phyloP scores from a whole-genome alignment of 2,888 invertebrate species.

The Allygus modestus region DNA sequence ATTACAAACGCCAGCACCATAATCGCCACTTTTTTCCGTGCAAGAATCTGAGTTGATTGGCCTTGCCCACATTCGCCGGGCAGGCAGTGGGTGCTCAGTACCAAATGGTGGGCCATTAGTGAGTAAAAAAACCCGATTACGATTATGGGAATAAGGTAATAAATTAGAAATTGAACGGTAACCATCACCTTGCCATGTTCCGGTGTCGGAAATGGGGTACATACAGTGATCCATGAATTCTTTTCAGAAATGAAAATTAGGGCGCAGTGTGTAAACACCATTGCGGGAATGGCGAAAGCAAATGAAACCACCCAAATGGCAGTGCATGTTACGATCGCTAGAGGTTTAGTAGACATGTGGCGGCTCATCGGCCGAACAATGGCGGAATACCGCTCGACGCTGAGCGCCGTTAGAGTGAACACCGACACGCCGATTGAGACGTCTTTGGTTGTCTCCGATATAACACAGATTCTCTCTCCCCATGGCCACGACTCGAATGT shows the following conservation, averaged over 20 bases:
- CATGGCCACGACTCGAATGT: conserved; percentile 77
- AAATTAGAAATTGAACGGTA: conserved; percentile 81
- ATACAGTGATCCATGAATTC: conserved; percentile 76
- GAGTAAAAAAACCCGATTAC: conserved; percentile 92
- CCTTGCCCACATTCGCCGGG: conserved; percentile 83
- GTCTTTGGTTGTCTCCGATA: conserved; percentile 83
- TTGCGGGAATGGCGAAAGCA: conserved; percentile 86
- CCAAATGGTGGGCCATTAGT: conserved; percentile 91
- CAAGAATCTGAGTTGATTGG: conserved; percentile 74
- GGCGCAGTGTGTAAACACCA: conserved; percentile 76
- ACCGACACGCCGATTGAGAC: conserved; percentile 48
- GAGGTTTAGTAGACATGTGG: conserved; percentile 81
- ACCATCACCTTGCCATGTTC: conserved; percentile 82
- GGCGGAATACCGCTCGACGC: conserved; percentile 93
- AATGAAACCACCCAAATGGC: conserved; percentile 90
- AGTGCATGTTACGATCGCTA: conserved; percentile 80
- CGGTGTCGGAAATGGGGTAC: conserved; percentile 85
- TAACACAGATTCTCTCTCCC: conserved; percentile 73
- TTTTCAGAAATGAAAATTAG: conserved; percentile 72
- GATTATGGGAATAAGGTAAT: conserved; percentile 89
- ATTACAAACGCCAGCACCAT: conserved; percentile 94
- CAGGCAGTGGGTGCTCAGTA: conserved; percentile 87
- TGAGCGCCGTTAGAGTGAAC: conserved; percentile 84
- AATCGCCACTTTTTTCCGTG: conserved; percentile 79
- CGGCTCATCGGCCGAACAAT: conserved; percentile 93